Evolutionary conservation across 2,797 vertebrate genomes (phyloP).

Genomic region (Gastrophryne carolinensis): DNA sequence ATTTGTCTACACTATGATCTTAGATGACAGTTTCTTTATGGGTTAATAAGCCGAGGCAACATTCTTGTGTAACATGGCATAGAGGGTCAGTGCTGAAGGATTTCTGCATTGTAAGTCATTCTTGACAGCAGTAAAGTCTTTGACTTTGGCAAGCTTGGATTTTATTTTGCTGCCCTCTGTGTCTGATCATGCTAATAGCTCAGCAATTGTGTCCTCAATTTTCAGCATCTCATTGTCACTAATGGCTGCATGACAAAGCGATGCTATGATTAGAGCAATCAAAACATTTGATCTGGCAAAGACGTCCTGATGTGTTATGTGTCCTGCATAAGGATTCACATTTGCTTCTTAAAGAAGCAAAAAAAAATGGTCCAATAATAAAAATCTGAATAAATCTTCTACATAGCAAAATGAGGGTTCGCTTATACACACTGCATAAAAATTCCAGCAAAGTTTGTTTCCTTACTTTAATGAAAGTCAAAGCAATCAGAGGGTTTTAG

Average conservation of each 20-base stretch:
- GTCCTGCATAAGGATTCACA: neutral
- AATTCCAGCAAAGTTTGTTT: no score
- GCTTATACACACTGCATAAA: no score
- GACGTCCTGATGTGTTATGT: neutral
- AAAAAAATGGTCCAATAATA: no score
- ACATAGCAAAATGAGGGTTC: no score
- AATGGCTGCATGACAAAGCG: neutral
- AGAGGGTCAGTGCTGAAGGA: neutral
- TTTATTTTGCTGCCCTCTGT: constrained; percentile 12
- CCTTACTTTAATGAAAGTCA: no score
- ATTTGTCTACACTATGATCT: neutral
- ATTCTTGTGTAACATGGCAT: neutral
- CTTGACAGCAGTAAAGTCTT: neutral
- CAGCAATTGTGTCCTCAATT: neutral
- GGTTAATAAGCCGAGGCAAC: neutral
- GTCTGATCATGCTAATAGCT: constrained; percentile 13
- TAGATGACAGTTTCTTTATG: neutral
- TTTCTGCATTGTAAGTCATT: neutral
- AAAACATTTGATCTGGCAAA: neutral
- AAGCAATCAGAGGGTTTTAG: no score
- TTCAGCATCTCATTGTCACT: neutral
- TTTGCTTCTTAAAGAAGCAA: no score
- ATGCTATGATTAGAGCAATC: neutral
- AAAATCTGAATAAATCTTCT: no score
- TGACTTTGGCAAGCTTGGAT: constrained; percentile 15